Evolutionary conservation across 2,797 vertebrate species (phyloP).

Genomic region (Pteronotus mesoamericanus): DNA sequence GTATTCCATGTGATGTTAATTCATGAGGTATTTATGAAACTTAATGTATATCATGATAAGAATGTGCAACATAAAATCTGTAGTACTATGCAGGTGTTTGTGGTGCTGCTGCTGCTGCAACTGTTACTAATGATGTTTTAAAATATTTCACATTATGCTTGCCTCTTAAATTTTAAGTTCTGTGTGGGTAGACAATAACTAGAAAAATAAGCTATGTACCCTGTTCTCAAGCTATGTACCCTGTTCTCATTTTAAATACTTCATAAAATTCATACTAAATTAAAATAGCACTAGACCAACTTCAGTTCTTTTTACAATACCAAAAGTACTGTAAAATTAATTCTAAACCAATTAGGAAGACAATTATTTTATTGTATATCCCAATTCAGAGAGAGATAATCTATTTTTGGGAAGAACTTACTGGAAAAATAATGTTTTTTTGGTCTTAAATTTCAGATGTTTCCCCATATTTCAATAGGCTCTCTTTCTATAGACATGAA

Average conservation of each 20-base stretch:
- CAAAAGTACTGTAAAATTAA: neutral
- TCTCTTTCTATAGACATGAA: neutral
- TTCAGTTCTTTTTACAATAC: neutral
- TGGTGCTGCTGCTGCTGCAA: neutral
- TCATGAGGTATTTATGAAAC: neutral
- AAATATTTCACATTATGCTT: neutral
- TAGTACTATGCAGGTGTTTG: neutral
- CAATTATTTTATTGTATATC: neutral
- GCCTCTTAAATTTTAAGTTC: neutral
- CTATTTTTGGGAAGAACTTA: neutral
- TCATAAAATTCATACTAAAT: neutral
- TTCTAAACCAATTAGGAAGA: neutral
- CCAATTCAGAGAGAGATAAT: neutral
- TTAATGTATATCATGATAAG: neutral
- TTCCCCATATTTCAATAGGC: neutral
- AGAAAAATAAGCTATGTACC: neutral
- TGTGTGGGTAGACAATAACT: neutral
- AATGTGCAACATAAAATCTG: neutral
- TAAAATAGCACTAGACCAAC: neutral
- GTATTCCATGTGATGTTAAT: neutral
- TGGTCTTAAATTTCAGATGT: neutral
- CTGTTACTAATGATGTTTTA: neutral
- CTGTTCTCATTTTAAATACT: neutral
- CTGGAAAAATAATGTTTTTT: neutral
- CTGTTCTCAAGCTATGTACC: neutral